Base-by-base conservation (phyloP, 2,113 vertebrate species). In the Zapornia atra region DNA sequence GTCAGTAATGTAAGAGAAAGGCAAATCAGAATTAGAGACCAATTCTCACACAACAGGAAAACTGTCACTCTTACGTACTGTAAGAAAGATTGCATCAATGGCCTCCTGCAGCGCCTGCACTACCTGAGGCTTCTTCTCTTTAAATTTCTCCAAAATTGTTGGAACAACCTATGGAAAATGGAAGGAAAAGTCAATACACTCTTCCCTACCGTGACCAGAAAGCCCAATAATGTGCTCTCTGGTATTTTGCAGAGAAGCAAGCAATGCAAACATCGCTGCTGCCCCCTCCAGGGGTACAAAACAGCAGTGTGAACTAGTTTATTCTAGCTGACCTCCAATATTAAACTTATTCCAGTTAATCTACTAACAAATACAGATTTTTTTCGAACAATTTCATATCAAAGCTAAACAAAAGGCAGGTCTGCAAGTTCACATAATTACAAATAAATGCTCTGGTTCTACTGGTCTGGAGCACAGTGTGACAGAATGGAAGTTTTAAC, bases 141-240 rank as follows among this genome's bases (percentile, higher is more conserved):
- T 99, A 85, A 99, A 99, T 97, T 99, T 99, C 95, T 99, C 99
- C 91, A 99, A 96, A 95, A 99, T 98, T 22, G 99, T 99, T 97
- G 99, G 99, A 97, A 99, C 99, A 85, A 99, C 99, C 99, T 99
- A 44, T 4, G 7, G n/a, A 78, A 66, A 80, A 78, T 10, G 7
- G 12, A 53, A 77, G 56, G 59, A 28, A 5, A 33, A 16, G 11
- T 92, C 54, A 88, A 54, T 10, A 20, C 4, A 22, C 9, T 73
- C n/a, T 54, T 51, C 50, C 40, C 5, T 75, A 54, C 22, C 6
- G 3, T 12, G 85, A 77, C 20, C 54, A 28, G 25, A 63, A 70
- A 86, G 44, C 36, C 15, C 33, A 25, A 28, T 1, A 66, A 42
- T 5, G 19, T 42, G 25, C 1, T 9, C 46, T n/a, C 26, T 21